Base-by-base conservation (phyloP, 2,888 invertebrate species). In the Leucoma salicis region DNA sequence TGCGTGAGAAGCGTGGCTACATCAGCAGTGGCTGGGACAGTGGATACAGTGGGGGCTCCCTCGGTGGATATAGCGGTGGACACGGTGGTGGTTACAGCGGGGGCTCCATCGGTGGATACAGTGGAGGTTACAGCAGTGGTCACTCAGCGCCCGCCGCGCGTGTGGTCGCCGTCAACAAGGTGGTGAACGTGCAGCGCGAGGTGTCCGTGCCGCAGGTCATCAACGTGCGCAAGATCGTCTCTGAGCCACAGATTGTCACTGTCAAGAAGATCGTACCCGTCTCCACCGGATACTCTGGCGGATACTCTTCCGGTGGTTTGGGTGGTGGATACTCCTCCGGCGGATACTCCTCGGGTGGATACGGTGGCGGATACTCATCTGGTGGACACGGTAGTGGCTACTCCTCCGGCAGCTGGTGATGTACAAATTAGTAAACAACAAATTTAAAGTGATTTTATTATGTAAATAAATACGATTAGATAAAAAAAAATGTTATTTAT, bases 181-280 rank as follows among this genome's bases (percentile, higher is more conserved):
- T 78, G 0, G 72, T 79, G 34, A 66, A 63, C 49, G 67, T 73
- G 14, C 75, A 74, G 24, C 69, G 73, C 35, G 69, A 70, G 14
- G 63, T 78, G 24, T 55, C 53, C 29, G 66, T 73, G 15, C 75
- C 78, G 6, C 68, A 74, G 43, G 68, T 74, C 7, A 62, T 77
- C 27, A 54, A 58, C 25, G 73, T 75, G 10, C 73, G 65, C 47
- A 79, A 74, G 47, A 59, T 75, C 21, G 70, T 82, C 49, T 66
- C 70, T 36, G 73, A 73, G 45, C 77, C 73, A 11, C 70, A 74
- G 58, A 76, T 75, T 48, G 70, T 79, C 55, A 67, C 79, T 39
- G 77, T 79, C 40, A 82, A 81, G 59, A 62, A 67, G 51, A 68
- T 78, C 33, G 73, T 82, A 38, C 63, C 79, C 31, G 61, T 69